Evolutionary conservation across 2,888 invertebrate genomes (phyloP), one percentile per base, ranked within the genome.

Genomic region (Copidosoma aretas): DNA sequence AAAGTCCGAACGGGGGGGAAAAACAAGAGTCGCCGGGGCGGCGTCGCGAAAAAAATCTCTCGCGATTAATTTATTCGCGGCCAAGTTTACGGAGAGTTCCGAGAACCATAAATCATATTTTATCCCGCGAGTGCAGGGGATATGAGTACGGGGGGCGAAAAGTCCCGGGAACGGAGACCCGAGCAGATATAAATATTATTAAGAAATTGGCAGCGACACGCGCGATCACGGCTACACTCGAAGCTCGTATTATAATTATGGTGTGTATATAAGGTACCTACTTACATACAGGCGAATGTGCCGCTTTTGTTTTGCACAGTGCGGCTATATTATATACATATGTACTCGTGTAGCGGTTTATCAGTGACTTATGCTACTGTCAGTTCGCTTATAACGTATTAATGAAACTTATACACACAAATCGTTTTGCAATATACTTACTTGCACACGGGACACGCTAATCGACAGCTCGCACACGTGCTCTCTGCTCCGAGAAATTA

Each of bases 231-330:
- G 32, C 4, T 32, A 32, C 8, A 32, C 32, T 5, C 32, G 32
- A 32, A 32, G 32, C 32, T 32, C 32, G 8, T 8, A 32, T 32
- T 32, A 8, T 32, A 32, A 63, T 63, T 63, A 57, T n/a, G n/a
- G n/a, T n/a, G n/a, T n/a, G n/a, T n/a, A 54, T 52, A 64, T 59
- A n/a, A n/a, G n/a, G n/a, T n/a, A n/a, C n/a, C n/a, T n/a, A n/a
- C n/a, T n/a, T n/a, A n/a, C n/a, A n/a, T 39, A 51, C 43, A 52
- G n/a, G 12, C 17, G 1, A 60, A 54, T 53, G 54, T 54, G 60
- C 25, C 57, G 61, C 52, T 68, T 68, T 68, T 61, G 64, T 64
- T 43, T 60, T 43, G 54, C 60, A 43, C 32, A 32, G 32, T 32
- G 3, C 4, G 8, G 3, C 4, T 32, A 32, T 32, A 32, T 8